Base-by-base conservation (phyloP, 2,113 vertebrate species). In the Rhodinocichla rosea region DNA sequence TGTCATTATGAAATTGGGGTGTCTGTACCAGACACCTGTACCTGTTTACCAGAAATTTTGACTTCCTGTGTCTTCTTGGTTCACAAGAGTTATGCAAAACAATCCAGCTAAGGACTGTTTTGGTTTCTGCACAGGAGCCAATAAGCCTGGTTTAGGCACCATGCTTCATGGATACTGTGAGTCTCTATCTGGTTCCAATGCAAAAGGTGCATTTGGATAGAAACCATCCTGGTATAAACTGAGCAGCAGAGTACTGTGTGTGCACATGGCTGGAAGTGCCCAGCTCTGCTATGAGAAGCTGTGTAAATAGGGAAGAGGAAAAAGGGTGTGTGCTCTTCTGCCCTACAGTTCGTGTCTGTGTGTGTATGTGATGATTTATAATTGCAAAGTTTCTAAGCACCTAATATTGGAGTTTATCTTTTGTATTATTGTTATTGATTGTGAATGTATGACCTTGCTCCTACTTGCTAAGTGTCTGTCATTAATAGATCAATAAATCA, bases 191-290 rank as follows among this genome's bases (percentile, higher is more conserved):
- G 30, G 11, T 50, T 71, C 33, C 28, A 59, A 47, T 6, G 11
- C 5, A 59, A 76, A 89, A 30, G 10, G 4, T 21, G 24, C 6
- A 8, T 57, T 21, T 49, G 37, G 12, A 33, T 39, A 21, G 10
- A 39, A 70, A 27, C 11, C 15, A 3, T 40, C 15, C 14, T 44
- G 9, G 9, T 76, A 15, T 12, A 44, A 78, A 27, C 7, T 11
- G n/a, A 57, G 53, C 18, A 75, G 7, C 14, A 53, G 22, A 55
- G 16, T 39, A 8, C 9, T 0, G 0, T 50, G 11, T 30, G 22
- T 47, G 24, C 74, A 50, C 7, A 13, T 7, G 21, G 4, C 16
- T 65, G 28, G 10, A 70, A 60, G 20, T 45, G 24, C 15, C 15
- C 26, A 11, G 0, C 2, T 80, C 39, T 91, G 33, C 33, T 52